Base-by-base conservation (phyloP, 1,140 invertebrate species). In the Heliconius melpomene region DNA sequence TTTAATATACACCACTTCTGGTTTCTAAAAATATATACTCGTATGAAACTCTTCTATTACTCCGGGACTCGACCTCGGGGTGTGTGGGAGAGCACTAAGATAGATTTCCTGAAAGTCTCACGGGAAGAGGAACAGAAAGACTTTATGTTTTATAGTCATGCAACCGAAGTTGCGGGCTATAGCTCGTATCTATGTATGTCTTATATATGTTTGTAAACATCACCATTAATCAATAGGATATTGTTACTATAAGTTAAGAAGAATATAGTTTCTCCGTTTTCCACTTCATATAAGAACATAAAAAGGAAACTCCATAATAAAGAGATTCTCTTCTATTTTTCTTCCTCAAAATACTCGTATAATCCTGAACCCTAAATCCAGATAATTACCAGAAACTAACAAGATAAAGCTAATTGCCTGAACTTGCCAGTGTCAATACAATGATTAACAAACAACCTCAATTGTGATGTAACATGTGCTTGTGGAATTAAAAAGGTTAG, bases 361-460 rank as follows among this genome's bases (percentile, higher is more conserved):
- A 23, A 9, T 9, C 57, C 20, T 20, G 7, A 54, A n/a, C 7
- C 52, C 52, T 46, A 54, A n/a, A 54, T 20, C 18, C 52, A 54
- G 7, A 54, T 54, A 7, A 8, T 54, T 54, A 54, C 20, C 52
- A 54, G 57, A 60, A n/a, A 23, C 57, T 60, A 26, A 60, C 57
- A 23, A 23, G 57, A 60, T 60, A 60, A 60, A 60, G 8, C 57
- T n/a, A 60, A 60, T 60, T 60, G 57, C 57, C 75, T 13, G 13
- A 76, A 76, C 66, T 46, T 46, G 40, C 50, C 36, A 70, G 75
- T 70, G 70, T 76, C 57, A 76, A 76, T 75, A 75, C 73, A 75
- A 75, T 70, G 75, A 66, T 76, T n/a, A 76, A 73, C 77, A 78
- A 78, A 78, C 77, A 78, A 29, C 38, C n/a, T n/a, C 57, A 76